Conservation (phyloP, 2,797 vertebrate species). For the Sorex maritimensis region DNA sequence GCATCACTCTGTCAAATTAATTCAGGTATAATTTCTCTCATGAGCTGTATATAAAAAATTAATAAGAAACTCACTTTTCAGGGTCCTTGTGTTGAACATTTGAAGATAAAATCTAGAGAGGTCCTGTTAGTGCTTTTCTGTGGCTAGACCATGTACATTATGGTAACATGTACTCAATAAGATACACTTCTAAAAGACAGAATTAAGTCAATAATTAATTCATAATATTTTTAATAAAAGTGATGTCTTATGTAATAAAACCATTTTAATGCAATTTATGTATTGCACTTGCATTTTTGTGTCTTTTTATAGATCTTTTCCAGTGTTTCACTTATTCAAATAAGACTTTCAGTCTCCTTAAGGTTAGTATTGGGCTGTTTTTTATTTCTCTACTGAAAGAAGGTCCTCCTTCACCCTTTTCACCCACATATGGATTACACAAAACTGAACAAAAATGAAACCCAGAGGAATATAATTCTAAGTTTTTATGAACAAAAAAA, state of each 20-base stretch:
- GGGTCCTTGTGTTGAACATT: neutral
- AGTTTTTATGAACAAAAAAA: slow-evolving; percentile 40
- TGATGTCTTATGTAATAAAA: neutral
- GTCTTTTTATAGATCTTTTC: neutral
- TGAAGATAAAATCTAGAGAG: slow-evolving; percentile 18
- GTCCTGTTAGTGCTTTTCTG: neutral
- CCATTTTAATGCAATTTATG: neutral
- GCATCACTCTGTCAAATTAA: slow-evolving; percentile 60
- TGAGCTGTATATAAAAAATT: too few species aligned
- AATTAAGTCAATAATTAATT: slow-evolving; percentile 53
- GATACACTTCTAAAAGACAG: slow-evolving; percentile 12
- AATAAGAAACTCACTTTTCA: neutral
- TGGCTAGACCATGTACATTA: neutral
- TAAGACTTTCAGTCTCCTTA: too few species aligned
- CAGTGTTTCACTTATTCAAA: slow-evolving; percentile 40
- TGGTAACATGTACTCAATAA: neutral
- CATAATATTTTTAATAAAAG: neutral
- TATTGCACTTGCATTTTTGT: neutral
- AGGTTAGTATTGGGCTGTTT: neutral
- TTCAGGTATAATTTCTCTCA: slow-evolving; percentile 38
- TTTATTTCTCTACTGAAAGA: neutral
- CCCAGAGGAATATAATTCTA: neutral
- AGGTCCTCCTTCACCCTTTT: neutral
- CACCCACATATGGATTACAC: neutral
- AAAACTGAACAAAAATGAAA: slow-evolving; percentile 48